Percentiles rank a stretch among this genome's conserved stretches.
phyloP scores from a whole-genome alignment of 2,888 invertebrate species.

The Abrostola triplasia region DNA sequence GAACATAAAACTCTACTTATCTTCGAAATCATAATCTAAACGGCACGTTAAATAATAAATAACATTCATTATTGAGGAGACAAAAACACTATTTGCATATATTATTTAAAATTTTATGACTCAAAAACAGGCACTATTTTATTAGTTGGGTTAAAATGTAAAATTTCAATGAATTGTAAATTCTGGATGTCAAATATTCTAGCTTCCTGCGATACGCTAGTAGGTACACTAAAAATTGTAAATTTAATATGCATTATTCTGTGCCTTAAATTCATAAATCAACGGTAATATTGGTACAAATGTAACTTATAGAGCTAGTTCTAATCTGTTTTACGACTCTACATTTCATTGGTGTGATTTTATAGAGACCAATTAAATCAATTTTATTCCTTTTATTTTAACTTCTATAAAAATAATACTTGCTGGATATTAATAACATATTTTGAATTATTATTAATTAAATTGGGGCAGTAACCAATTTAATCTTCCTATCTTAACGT shows the following conservation, averaged over 20 bases:
- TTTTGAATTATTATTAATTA: too few relatives aligned
- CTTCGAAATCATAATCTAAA: conserved; percentile 42
- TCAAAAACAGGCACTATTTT: conserved; percentile 37
- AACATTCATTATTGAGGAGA: conserved; percentile 40
- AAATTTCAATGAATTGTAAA: conserved; percentile 24
- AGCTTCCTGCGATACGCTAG: conserved; percentile 36
- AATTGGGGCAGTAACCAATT: too few relatives aligned
- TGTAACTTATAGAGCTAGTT: neutral
- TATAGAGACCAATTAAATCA: too few relatives aligned
- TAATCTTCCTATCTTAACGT: too few relatives aligned
- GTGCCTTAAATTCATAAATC: conserved; percentile 13
- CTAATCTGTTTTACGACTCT: neutral
- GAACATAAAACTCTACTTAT: conserved; percentile 49
- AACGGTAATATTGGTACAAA: neutral
- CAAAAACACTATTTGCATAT: conserved; percentile 49
- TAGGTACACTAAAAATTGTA: conserved; percentile 11
- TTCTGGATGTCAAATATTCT: conserved; percentile 15
- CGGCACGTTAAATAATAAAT: conserved; percentile 44
- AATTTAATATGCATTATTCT: conserved; percentile 12
- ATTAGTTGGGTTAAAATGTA: conserved; percentile 22
- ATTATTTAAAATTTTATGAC: conserved; percentile 36
- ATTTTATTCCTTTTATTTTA: too few relatives aligned
- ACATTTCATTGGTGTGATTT: neutral
- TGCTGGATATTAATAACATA: too few relatives aligned
- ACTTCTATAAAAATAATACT: too few relatives aligned